Conservation (phyloP, 2,113 vertebrate genomes). For the Bagarius yarrelli region DNA sequence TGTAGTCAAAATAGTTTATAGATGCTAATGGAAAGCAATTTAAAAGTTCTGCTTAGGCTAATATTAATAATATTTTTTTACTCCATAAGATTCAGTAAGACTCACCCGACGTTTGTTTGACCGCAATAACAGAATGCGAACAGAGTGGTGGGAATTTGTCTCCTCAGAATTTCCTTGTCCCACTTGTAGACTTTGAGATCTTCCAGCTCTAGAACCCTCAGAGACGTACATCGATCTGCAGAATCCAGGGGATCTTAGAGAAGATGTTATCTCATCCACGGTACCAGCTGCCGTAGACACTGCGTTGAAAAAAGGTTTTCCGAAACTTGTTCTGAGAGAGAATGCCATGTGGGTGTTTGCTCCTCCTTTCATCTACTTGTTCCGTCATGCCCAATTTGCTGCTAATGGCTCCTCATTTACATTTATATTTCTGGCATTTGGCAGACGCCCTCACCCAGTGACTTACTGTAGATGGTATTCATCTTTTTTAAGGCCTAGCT, state of each 20-base stretch:
- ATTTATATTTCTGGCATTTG: too few relatives aligned
- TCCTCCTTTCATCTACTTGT: background rate
- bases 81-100: conserved; percentile 5
- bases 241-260: conserved; percentile 65
- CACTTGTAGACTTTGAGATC: conserved; percentile 75
- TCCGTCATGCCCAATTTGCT: background rate
- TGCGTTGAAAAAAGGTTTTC: conserved; percentile 37
- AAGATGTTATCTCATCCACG: conserved; percentile 64
- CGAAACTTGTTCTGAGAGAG: background rate
- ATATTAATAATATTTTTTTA: too few relatives aligned
- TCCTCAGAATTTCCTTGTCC: conserved; percentile 71
- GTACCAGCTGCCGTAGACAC: conserved; percentile 74
- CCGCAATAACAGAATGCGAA: conserved; percentile 74
- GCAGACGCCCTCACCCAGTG: too few relatives aligned
- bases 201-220: conserved; percentile 79
- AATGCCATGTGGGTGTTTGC: background rate
- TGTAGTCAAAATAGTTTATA: background rate
- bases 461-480: too few relatives aligned
- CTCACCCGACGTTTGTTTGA: conserved; percentile 78
- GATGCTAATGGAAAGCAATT: background rate
- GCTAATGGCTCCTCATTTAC: background rate
- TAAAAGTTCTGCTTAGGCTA: background rate
- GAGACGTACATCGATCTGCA: conserved; percentile 64
- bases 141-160: conserved; percentile 77
- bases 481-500: too few relatives aligned